Percentiles rank a stretch among this genome's conserved stretches.
Conservation (phyloP, 2,113 vertebrate genomes). For the Phylloscopus whistleri region DNA sequence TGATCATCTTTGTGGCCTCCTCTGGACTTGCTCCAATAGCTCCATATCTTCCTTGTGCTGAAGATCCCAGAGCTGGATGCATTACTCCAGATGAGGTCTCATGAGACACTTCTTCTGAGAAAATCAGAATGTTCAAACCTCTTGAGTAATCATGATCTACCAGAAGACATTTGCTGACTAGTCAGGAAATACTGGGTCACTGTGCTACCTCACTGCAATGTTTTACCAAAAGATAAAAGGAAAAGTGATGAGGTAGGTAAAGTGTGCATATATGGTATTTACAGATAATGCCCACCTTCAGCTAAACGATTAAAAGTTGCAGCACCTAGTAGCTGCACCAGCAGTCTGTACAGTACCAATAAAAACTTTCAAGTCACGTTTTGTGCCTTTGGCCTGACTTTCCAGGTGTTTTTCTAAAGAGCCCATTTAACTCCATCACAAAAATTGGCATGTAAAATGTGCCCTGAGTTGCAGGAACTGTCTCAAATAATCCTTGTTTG, state of each 20-base stretch:
- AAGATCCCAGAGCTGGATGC: not conserved
- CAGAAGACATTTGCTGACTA: not conserved
- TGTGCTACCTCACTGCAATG: not conserved
- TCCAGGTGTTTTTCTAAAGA: not conserved
- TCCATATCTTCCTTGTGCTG: not conserved
- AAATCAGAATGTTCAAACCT: not conserved
- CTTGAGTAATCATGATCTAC: not conserved
- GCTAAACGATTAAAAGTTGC: not conserved
- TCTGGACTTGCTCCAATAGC: not conserved
- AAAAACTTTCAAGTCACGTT: not conserved
- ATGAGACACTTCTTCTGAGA: not conserved
- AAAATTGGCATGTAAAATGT: not conserved
- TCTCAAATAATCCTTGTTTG: constrained; percentile 22
- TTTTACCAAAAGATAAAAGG: not conserved
- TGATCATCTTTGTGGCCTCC: not conserved
- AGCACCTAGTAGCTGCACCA: not conserved
- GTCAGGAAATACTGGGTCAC: not conserved
- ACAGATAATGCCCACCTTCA: not conserved
- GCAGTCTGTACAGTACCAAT: not conserved
- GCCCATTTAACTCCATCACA: not conserved
- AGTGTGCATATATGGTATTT: not conserved
- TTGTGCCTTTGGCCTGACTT: not conserved
- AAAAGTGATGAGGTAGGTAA: not conserved
- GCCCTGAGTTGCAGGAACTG: not conserved
- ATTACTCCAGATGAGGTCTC: not conserved